These are phyloP conservation scores for Lophochroa leadbeateri DNA, from an alignment of 2,113 vertebrate genomes.

Conservation along the genomic window DNA sequence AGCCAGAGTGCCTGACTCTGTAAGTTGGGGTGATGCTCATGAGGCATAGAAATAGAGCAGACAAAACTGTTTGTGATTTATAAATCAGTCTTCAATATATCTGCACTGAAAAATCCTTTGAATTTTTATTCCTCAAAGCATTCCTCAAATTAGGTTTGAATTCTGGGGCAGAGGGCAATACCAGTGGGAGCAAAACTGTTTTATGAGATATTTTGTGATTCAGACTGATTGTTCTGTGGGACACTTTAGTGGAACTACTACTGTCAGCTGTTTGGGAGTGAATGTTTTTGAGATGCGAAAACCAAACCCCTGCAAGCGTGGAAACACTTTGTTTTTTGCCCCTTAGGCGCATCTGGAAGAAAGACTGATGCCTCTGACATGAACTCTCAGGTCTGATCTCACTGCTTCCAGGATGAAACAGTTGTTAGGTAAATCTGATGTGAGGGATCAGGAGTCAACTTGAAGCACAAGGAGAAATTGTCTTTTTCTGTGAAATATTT, in stretches of 20 bases:
- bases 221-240: constrained; percentile 17
- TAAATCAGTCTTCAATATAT: not conserved
- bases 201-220: constrained; percentile 30
- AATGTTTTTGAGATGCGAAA: constrained; percentile 50
- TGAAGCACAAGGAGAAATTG: constrained; percentile 35
- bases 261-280: constrained; percentile 29
- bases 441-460: constrained; percentile 21
- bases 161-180: not conserved
- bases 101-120: not conserved
- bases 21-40: not conserved
- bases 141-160: constrained; percentile 15
- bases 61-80: not conserved
- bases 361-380: constrained; percentile 26
- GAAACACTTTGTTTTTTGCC: constrained; percentile 51
- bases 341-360: constrained; percentile 45
- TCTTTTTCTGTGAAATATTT: constrained; percentile 67
- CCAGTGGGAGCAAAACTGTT: not conserved
- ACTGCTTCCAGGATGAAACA: constrained; percentile 58
- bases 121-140: not conserved
- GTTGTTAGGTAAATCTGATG: constrained; percentile 47
- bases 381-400: constrained; percentile 39
- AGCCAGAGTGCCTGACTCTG: not conserved
- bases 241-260: not conserved
- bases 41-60: not conserved
- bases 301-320: constrained; percentile 37